phyloP scores from a whole-genome alignment of 2,797 vertebrate genomes.

The Pipistrellus pipistrellus region DNA sequence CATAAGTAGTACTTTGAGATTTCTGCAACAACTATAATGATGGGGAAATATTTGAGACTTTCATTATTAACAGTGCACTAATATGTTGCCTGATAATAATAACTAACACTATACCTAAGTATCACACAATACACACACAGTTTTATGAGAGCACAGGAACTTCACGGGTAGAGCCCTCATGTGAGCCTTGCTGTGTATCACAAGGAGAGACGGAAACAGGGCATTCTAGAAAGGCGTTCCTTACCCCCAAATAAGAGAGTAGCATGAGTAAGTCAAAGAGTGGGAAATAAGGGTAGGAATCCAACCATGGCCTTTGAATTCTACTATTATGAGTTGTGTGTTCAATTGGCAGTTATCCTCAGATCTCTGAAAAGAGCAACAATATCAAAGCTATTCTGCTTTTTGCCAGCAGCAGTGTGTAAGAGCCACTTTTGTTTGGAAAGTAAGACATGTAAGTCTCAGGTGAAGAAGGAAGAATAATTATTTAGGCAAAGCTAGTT shows the following conservation, averaged over 20 bases:
- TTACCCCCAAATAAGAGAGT: not conserved
- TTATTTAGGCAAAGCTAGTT: not conserved
- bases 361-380: not conserved
- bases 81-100: not conserved
- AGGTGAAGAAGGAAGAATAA: not conserved
- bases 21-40: not conserved
- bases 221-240: not conserved
- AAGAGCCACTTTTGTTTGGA: not conserved
- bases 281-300: not conserved
- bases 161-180: not conserved
- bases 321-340: not conserved
- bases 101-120: not conserved
- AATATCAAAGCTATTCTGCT: not conserved
- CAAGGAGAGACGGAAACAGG: too few species aligned
- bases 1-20: not conserved
- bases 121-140: too few species aligned
- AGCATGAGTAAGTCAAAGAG: not conserved
- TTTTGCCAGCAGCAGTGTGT: not conserved
- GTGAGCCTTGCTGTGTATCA: too few species aligned
- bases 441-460: not conserved
- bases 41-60: not conserved
- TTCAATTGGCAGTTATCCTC: not conserved
- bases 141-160: not conserved
- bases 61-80: not conserved
- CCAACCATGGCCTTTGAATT: conserved; percentile 1